Percentiles rank a stretch among this genome's conserved stretches.
These are phyloP conservation scores for Seira sanloemensis DNA, from an alignment of 2,888 invertebrate species.

Conservation along the genomic window DNA sequence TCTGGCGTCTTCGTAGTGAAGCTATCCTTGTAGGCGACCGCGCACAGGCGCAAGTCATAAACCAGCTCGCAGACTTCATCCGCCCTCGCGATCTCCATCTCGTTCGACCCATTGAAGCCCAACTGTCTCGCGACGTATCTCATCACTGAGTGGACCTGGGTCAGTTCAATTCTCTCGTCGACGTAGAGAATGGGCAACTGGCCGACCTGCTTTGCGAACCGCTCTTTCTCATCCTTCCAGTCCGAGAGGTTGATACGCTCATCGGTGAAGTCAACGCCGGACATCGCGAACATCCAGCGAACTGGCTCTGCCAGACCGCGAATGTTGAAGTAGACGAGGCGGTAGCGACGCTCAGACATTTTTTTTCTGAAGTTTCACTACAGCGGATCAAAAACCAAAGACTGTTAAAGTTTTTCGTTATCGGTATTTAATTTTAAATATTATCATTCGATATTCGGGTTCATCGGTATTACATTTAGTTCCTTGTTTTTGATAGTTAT, in stretches of 20 bases:
- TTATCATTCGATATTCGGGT: too few relatives aligned
- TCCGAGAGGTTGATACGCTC: slow-evolving; percentile 21
- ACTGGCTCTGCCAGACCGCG: slow-evolving; percentile 40
- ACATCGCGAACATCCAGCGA: slow-evolving; percentile 32
- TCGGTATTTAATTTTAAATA: too few relatives aligned
- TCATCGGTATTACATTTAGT: too few relatives aligned
- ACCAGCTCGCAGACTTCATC: slow-evolving; percentile 44
- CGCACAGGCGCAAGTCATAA: slow-evolving; percentile 50
- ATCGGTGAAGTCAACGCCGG: slow-evolving; percentile 25
- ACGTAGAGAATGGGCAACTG: slow-evolving; percentile 38
- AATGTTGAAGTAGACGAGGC: slow-evolving; percentile 39
- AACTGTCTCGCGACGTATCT: slow-evolving; percentile 28
- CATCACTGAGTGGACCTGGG: slow-evolving; percentile 37
- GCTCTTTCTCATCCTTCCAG: not conserved
- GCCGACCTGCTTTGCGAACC: not conserved
- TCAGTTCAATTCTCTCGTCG: slow-evolving; percentile 32
- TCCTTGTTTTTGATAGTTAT: too few relatives aligned
- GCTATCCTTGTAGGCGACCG: not conserved
- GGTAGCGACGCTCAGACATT: slow-evolving; percentile 25
- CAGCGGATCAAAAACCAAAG: too few relatives aligned
- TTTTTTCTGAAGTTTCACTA: too few relatives aligned
- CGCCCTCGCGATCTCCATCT: slow-evolving; percentile 36
- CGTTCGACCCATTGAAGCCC: slow-evolving; percentile 27
- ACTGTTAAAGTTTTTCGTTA: too few relatives aligned
- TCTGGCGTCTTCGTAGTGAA: slow-evolving; percentile 43